Evolutionary conservation across 2,888 invertebrate genomes (phyloP).

Genomic region (Aspidiotus destructor): DNA sequence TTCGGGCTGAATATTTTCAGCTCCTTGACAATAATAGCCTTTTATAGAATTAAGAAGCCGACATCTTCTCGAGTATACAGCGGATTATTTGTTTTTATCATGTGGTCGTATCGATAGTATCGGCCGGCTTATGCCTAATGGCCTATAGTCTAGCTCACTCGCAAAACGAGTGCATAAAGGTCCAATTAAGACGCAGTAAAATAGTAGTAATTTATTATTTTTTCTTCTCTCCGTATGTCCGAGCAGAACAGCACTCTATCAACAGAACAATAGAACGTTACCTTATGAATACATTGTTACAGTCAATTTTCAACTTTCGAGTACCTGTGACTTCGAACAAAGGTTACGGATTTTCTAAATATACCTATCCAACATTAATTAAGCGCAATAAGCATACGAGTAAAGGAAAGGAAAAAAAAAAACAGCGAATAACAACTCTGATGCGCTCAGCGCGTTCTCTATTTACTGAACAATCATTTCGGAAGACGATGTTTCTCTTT

Average conservation of each 20-base stretch:
- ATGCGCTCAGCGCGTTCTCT: not conserved
- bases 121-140: too few relatives aligned
- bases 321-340: not conserved
- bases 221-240: not conserved
- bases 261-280: not conserved
- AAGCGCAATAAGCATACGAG: not conserved
- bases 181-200: slow-evolving; percentile 1
- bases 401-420: not conserved
- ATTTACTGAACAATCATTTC: not conserved
- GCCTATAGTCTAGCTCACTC: too few relatives aligned
- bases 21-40: too few relatives aligned
- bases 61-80: too few relatives aligned
- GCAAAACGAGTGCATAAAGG: slow-evolving; percentile 1
- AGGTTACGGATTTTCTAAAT: not conserved
- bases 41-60: too few relatives aligned
- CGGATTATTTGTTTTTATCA: too few relatives aligned
- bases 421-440: not conserved
- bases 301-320: not conserved
- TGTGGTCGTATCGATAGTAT: too few relatives aligned
- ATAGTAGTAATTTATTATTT: slow-evolving; percentile 3
- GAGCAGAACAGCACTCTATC: not conserved
- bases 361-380: not conserved
- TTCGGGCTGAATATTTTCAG: too few relatives aligned
- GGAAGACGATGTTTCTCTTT: not conserved
- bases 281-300: not conserved